Evolutionary conservation across 2,797 vertebrate genomes (phyloP).

Genomic region (Epinephelus coioides): DNA sequence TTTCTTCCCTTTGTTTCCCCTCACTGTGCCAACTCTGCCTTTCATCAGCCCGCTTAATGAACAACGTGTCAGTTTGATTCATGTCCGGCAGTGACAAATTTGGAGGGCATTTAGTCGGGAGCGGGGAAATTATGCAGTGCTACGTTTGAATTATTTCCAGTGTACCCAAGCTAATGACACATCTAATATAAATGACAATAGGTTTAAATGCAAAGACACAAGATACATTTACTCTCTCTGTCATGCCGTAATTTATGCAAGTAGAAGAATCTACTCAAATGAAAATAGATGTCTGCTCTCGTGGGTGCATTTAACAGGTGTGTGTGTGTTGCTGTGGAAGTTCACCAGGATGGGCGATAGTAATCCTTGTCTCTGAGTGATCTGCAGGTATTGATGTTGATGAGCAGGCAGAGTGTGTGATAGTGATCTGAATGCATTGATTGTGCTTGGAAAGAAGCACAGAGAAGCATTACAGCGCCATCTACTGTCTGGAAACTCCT

Average conservation of each 20-base stretch:
- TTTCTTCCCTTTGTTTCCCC: slow-evolving; percentile 5
- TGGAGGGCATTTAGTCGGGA: slow-evolving; percentile 35
- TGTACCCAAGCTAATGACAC: slow-evolving; percentile 31
- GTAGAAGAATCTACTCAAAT: slow-evolving; percentile 2
- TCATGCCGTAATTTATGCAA: slow-evolving; percentile 11
- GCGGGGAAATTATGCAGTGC: slow-evolving; percentile 31
- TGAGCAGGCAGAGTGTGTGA: slow-evolving; percentile 26
- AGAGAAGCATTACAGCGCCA: slow-evolving; percentile 74
- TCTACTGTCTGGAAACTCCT: slow-evolving; percentile 65
- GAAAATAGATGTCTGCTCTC: neutral
- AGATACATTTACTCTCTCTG: slow-evolving; percentile 1
- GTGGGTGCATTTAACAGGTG: neutral
- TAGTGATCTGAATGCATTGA: slow-evolving; percentile 46
- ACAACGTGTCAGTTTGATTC: slow-evolving; percentile 58
- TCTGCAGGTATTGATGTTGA: slow-evolving; percentile 34
- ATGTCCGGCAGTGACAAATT: slow-evolving; percentile 49
- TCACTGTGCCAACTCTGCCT: slow-evolving; percentile 40
- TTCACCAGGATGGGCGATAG: neutral
- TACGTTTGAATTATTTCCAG: slow-evolving; percentile 20
- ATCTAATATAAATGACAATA: slow-evolving; percentile 18
- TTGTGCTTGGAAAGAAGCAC: slow-evolving; percentile 24
- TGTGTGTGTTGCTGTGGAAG: neutral
- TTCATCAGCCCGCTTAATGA: slow-evolving; percentile 52
- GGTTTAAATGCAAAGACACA: slow-evolving; percentile 18
- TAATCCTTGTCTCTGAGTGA: neutral